phyloP scores from a whole-genome alignment of 2,113 vertebrate species.

The Cynocephalus volans region DNA sequence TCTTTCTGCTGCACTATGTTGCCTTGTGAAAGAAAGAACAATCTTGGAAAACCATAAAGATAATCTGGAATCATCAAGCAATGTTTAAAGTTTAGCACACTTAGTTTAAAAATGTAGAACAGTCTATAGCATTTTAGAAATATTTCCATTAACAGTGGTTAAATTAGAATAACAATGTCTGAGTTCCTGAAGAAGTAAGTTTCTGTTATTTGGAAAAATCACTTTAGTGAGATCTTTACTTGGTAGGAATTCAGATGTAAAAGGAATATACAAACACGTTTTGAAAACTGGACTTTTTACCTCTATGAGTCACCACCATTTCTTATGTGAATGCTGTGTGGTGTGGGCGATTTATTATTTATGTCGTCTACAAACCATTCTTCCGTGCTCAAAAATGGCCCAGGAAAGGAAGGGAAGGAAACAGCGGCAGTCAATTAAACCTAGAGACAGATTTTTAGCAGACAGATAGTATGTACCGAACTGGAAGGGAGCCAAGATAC shows the following conservation, averaged over 20 bases:
- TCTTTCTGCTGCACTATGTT: not conserved
- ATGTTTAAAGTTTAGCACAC: not conserved
- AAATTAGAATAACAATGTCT: conserved; percentile 12
- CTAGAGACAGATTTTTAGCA: conserved; percentile 48
- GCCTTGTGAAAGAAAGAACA: conserved; percentile 28
- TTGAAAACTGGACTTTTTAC: conserved; percentile 37
- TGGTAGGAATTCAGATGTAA: conserved; percentile 31
- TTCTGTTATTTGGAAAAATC: conserved; percentile 32
- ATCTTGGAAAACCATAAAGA: conserved; percentile 24
- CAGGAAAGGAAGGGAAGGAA: conserved; percentile 63
- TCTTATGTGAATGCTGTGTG: conserved; percentile 29
- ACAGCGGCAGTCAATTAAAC: conserved; percentile 43
- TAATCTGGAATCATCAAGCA: conserved; percentile 23
- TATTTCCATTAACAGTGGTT: not conserved
- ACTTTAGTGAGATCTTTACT: not conserved
- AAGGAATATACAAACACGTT: not conserved
- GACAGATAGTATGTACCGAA: not conserved
- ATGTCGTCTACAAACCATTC: conserved; percentile 45
- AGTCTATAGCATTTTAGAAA: not conserved
- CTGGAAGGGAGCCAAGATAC: not conserved
- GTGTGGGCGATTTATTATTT: conserved; percentile 68
- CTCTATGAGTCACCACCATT: not conserved
- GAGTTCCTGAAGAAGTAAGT: not conserved
- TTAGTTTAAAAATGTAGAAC: conserved; percentile 27
- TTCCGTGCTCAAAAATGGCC: conserved; percentile 61